Percentiles rank a stretch among this genome's conserved stretches.
Evolutionary conservation across 2,113 vertebrate genomes (phyloP).

Genomic region (Aphyosemion australe): DNA sequence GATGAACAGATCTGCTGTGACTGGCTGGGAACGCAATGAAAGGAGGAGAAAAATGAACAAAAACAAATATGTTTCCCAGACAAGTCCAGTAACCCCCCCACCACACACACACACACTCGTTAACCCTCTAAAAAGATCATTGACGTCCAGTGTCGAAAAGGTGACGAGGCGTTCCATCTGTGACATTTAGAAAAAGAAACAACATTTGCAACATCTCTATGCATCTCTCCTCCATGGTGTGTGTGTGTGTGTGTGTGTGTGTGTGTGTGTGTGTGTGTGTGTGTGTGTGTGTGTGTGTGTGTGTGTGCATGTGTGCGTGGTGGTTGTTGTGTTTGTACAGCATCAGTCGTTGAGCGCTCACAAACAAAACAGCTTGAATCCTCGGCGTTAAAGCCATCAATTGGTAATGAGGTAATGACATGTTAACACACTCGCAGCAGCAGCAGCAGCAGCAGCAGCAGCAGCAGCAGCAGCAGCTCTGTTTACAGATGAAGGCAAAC

Average conservation of each 20-base stretch:
- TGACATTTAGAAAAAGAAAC: not conserved
- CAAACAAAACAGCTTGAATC: constrained; percentile 70
- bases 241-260: no score
- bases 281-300: not conserved
- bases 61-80: constrained; percentile 77
- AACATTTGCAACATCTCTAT: not conserved
- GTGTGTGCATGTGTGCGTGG: no score
- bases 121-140: constrained; percentile 52
- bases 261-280: no score
- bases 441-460: constrained; percentile 28
- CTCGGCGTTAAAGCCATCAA: constrained; percentile 65
- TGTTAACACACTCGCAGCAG: constrained; percentile 62
- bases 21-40: constrained; percentile 61
- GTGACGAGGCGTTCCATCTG: constrained; percentile 16
- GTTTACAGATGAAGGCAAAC: constrained; percentile 74
- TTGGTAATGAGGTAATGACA: constrained; percentile 79
- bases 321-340: constrained; percentile 65
- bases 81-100: constrained; percentile 51
- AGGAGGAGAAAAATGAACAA: constrained; percentile 30
- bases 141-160: constrained; percentile 29
- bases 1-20: constrained; percentile 71
- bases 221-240: constrained; percentile 9
- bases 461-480: constrained; percentile 55
- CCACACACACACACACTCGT: not conserved
- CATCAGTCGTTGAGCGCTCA: constrained; percentile 36